Percentiles rank a stretch among this genome's conserved stretches.
Evolutionary conservation across 2,113 vertebrate species (phyloP).

Genomic region (Sardina pilchardus): DNA sequence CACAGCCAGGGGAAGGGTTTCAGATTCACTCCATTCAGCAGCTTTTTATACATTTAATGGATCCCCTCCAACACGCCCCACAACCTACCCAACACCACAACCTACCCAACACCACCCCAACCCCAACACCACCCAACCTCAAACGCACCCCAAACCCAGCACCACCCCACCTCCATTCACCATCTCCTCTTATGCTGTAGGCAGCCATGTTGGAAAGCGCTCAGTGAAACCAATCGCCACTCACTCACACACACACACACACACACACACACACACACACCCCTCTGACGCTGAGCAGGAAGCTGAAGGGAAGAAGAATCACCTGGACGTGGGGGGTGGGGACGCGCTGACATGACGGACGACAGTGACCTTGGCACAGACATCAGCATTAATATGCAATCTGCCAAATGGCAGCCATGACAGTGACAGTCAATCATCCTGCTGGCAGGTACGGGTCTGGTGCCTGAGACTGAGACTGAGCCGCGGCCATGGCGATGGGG

Average conservation of each 20-base stretch:
- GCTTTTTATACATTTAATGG: slow-evolving; percentile 58
- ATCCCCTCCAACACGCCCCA: slow-evolving; percentile 18
- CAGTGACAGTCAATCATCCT: neutral
- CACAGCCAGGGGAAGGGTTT: slow-evolving; percentile 39
- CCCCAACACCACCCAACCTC: neutral
- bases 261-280: slow-evolving; percentile 10
- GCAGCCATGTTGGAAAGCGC: no score
- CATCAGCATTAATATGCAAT: slow-evolving; percentile 12
- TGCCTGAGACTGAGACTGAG: neutral
- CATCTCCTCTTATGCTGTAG: no score
- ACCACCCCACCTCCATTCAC: neutral
- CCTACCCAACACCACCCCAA: neutral
- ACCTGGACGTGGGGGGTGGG: neutral
- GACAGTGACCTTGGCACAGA: neutral
- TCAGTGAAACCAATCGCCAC: neutral
- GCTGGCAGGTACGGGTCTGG: neutral
- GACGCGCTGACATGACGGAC: neutral
- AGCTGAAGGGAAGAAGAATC: no score
- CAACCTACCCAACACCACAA: neutral
- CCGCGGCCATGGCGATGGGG: no score
- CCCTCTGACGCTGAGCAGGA: neutral
- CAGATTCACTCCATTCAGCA: slow-evolving; percentile 45
- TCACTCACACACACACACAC: neutral
- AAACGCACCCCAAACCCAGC: neutral
- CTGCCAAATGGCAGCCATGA: neutral